phyloP scores from a whole-genome alignment of 2,113 vertebrate species.

The cattle (Bos taurus) region DNA sequence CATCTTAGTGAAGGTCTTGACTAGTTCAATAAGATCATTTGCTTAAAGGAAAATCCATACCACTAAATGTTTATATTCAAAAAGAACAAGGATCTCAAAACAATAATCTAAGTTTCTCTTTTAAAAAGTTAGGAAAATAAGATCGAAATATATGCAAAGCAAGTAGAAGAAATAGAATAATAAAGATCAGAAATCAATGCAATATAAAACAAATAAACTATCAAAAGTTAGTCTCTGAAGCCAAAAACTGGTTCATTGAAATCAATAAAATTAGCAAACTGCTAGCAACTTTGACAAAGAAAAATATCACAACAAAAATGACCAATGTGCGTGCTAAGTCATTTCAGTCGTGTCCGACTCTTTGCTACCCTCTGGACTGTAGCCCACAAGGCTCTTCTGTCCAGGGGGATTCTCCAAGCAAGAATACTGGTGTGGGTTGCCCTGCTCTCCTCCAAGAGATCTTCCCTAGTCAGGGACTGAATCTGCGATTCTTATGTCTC shows the following conservation, averaged over 20 bases:
- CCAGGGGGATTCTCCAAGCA: neutral
- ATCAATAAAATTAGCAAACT: neutral
- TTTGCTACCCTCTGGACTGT: neutral
- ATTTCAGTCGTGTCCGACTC: fast-evolving
- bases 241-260: neutral
- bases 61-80: neutral
- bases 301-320: neutral
- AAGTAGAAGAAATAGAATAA: neutral
- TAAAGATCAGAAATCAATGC: neutral
- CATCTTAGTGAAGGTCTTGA: neutral
- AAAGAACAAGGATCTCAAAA: neutral
- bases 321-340: neutral
- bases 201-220: neutral
- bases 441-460: neutral
- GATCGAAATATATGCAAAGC: neutral
- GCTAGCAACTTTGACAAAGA: neutral
- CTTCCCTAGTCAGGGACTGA: neutral
- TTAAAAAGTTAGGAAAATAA: neutral
- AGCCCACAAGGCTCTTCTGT: neutral
- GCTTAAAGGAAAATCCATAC: neutral
- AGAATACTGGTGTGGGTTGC: neutral
- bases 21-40: neutral
- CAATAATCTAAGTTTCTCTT: neutral
- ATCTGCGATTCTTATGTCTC: neutral
- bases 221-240: neutral